These are phyloP conservation scores for Cryptocephalus moraei DNA, from an alignment of 2,888 invertebrate species.

Conservation along the genomic window DNA sequence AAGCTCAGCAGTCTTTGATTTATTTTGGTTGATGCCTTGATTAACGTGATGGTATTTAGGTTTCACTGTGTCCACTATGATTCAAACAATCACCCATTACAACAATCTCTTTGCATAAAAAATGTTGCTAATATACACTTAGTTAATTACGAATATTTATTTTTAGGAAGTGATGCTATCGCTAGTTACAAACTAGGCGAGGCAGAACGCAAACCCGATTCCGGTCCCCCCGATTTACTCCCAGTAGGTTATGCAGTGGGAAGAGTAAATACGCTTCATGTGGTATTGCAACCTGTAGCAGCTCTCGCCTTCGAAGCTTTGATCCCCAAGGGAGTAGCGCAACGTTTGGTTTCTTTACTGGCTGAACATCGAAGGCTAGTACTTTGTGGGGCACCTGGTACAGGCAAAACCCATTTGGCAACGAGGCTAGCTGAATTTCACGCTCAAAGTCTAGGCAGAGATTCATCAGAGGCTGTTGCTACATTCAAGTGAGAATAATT, in stretches of 20 bases:
- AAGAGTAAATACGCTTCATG: conserved; percentile 73
- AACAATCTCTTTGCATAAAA: conserved; percentile 32
- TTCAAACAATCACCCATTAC: too few relatives aligned
- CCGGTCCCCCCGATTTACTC: conserved; percentile 76
- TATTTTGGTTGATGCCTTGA: background rate
- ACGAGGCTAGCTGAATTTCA: conserved; percentile 91
- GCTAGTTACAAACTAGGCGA: conserved; percentile 91
- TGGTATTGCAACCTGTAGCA: conserved; percentile 80
- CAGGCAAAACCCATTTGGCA: conserved; percentile 93
- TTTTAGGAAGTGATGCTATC: conserved; percentile 62
- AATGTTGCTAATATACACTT: background rate
- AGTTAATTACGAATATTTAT: conserved; percentile 14
- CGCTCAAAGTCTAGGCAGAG: conserved; percentile 69
- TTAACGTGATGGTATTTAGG: too few relatives aligned
- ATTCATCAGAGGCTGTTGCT: conserved; percentile 83
- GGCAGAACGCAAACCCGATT: conserved; percentile 68
- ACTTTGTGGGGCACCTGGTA: conserved; percentile 90
- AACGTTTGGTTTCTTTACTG: conserved; percentile 67
- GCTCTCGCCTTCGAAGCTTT: conserved; percentile 90
- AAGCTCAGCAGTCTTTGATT: background rate
- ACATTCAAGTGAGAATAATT: conserved; percentile 69
- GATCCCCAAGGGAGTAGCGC: conserved; percentile 92
- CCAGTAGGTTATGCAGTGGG: conserved; percentile 92
- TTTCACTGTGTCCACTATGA: too few relatives aligned
- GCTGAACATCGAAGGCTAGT: conserved; percentile 90